phyloP scores from a whole-genome alignment of 1,140 invertebrate genomes.

The Bombus vancouverensis region DNA sequence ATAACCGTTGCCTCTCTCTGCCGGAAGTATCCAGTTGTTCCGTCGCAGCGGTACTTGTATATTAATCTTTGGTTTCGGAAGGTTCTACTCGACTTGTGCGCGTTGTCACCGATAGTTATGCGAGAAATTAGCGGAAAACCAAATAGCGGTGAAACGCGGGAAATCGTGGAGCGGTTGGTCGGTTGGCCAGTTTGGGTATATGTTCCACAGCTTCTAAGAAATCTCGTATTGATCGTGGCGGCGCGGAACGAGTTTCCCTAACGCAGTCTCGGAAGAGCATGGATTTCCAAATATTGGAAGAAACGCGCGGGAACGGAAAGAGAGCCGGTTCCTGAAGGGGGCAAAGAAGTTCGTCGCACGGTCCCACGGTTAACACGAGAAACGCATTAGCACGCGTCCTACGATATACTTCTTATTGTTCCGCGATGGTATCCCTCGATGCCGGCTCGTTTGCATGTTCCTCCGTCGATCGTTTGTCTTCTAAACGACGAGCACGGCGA shows the following conservation, averaged over 20 bases:
- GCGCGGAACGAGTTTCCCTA: conserved; percentile 8
- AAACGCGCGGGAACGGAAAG: conserved; percentile 37
- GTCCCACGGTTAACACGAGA: conserved; percentile 73
- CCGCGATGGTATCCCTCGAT: conserved; percentile 65
- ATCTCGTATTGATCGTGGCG: not conserved
- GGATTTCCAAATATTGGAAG: conserved; percentile 73
- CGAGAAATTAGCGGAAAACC: not conserved
- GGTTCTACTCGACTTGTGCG: not conserved
- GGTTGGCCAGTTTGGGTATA: too few relatives aligned
- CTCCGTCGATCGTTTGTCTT: conserved; percentile 70
- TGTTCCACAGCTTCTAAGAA: conserved; percentile 34
- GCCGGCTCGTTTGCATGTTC: conserved; percentile 68
- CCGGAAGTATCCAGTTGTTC: conserved; percentile 62
- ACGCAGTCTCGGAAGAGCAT: conserved; percentile 28
- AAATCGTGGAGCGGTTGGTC: not conserved
- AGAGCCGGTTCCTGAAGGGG: conserved; percentile 15
- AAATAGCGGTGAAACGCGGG: not conserved
- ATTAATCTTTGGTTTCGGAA: conserved; percentile 25
- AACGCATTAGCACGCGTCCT: conserved; percentile 74
- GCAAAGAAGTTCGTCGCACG: conserved; percentile 41
- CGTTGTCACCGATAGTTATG: not conserved
- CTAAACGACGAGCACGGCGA: conserved; percentile 44
- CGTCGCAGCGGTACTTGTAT: conserved; percentile 51
- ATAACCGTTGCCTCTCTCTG: conserved; percentile 23
- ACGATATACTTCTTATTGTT: conserved; percentile 75